A percentile compares a stretch with the other conserved stretches of the same genome.
These are phyloP conservation scores for Cistogaster globosa DNA, from an alignment of 2,888 invertebrate genomes.

Conservation along the genomic window DNA sequence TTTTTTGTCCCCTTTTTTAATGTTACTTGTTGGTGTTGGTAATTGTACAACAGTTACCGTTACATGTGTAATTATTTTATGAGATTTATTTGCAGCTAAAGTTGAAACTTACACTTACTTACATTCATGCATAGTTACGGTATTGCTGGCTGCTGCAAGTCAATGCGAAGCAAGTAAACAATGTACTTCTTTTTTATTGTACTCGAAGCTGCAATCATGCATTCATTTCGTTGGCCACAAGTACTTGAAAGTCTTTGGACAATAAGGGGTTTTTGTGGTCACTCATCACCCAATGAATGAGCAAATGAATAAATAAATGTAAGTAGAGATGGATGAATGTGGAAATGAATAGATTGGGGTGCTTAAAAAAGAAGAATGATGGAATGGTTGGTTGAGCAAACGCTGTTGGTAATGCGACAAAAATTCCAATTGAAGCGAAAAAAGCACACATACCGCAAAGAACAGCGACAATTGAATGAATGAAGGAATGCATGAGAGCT, in stretches of 20 bases:
- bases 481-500: slow-evolving; percentile 36
- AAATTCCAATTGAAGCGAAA: slow-evolving; percentile 80
- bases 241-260: slow-evolving; percentile 65
- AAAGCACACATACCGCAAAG: slow-evolving; percentile 57
- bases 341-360: slow-evolving; percentile 44
- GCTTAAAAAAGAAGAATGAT: slow-evolving; percentile 50
- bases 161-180: slow-evolving; percentile 51
- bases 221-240: slow-evolving; percentile 74
- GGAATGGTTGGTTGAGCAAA: slow-evolving; percentile 38
- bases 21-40: slow-evolving; percentile 56
- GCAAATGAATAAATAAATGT: slow-evolving; percentile 53
- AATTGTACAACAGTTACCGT: slow-evolving; percentile 81
- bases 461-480: slow-evolving; percentile 51
- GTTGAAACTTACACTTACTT: slow-evolving; percentile 40
- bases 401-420: slow-evolving; percentile 81
- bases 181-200: slow-evolving; percentile 33
- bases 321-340: slow-evolving; percentile 7
- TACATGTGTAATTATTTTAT: slow-evolving; percentile 83
- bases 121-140: not conserved
- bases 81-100: slow-evolving; percentile 81
- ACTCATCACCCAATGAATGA: slow-evolving; percentile 65
- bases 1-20: slow-evolving; percentile 4
- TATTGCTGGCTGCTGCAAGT: slow-evolving; percentile 49
- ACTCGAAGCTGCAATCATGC: slow-evolving; percentile 61
- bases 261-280: slow-evolving; percentile 69